Conservation (phyloP, 1,140 invertebrate species). For the Apis dorsata region DNA sequence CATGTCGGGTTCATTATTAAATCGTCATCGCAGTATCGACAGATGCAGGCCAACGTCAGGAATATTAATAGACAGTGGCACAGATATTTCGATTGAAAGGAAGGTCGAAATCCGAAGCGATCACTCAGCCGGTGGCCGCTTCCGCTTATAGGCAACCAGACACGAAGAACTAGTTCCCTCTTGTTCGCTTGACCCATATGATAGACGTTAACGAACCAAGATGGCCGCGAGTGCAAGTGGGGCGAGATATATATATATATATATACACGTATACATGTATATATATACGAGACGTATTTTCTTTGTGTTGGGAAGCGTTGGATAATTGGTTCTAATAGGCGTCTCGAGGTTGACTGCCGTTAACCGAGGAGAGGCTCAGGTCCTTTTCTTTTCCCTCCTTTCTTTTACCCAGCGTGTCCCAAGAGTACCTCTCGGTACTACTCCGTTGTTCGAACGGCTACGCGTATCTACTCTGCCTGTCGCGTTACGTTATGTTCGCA, state of each 20-base stretch:
- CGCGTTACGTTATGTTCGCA: constrained; percentile 56
- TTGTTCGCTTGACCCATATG: constrained; percentile 28
- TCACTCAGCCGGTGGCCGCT: background rate
- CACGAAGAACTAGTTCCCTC: constrained; percentile 43
- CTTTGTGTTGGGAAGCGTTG: constrained; percentile 50
- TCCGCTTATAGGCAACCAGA: constrained; percentile 22
- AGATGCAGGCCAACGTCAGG: constrained; percentile 21
- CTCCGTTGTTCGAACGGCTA: constrained; percentile 6
- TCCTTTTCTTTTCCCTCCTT: constrained; percentile 51
- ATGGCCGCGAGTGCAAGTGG: constrained; percentile 10
- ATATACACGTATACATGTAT: too few relatives aligned
- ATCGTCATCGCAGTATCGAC: constrained; percentile 24
- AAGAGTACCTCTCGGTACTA: background rate
- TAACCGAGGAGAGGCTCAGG: constrained; percentile 45
- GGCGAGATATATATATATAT: constrained; percentile 1
- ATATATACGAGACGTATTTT: constrained; percentile 43
- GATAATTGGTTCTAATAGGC: constrained; percentile 70
- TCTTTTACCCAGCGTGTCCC: constrained; percentile 17
- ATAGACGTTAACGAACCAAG: constrained; percentile 26
- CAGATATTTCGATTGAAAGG: constrained; percentile 17
- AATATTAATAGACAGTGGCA: constrained; percentile 30
- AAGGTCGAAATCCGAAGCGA: constrained; percentile 22
- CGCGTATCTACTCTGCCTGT: constrained; percentile 34
- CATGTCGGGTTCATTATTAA: constrained; percentile 3
- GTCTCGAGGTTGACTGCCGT: constrained; percentile 59